Conservation (phyloP, 2,888 invertebrate genomes). For the Spatulosminthurus flaviceps region DNA sequence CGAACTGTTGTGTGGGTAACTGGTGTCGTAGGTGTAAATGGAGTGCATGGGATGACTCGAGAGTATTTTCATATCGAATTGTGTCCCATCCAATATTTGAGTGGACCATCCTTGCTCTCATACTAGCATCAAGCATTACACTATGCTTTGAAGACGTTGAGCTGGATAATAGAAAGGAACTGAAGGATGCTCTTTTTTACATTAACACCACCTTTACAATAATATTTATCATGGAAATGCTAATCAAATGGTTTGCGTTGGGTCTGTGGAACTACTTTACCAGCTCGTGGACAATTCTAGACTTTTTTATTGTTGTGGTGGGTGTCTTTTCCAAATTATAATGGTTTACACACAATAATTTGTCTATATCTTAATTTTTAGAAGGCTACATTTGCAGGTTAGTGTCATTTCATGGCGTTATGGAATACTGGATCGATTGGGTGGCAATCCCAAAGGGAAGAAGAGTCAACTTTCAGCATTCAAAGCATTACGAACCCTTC, state of each 20-base stretch:
- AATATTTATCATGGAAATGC: slow-evolving; percentile 92
- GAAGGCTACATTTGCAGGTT: slow-evolving; percentile 10
- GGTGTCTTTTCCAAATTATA: slow-evolving; percentile 67
- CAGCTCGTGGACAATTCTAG: slow-evolving; percentile 94
- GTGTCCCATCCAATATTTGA: slow-evolving; percentile 84
- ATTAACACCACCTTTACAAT: slow-evolving; percentile 89
- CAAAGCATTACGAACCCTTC: slow-evolving; percentile 71
- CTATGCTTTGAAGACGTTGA: slow-evolving; percentile 96
- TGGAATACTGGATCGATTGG: neutral
- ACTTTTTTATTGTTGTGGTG: slow-evolving; percentile 95
- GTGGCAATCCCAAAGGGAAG: too few relatives aligned
- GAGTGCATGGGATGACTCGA: slow-evolving; percentile 5
- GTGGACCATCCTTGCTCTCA: slow-evolving; percentile 88
- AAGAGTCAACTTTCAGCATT: slow-evolving; percentile 14
- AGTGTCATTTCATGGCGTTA: neutral
- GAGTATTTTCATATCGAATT: neutral
- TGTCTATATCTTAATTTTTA: neutral
- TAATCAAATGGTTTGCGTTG: slow-evolving; percentile 91
- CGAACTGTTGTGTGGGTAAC: slow-evolving; percentile 54
- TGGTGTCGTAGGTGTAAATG: neutral
- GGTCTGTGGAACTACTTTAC: slow-evolving; percentile 95
- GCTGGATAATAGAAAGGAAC: slow-evolving; percentile 77
- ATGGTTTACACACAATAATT: neutral
- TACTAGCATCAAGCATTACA: slow-evolving; percentile 92
- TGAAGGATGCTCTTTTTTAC: slow-evolving; percentile 64